Evolutionary conservation across 2,888 invertebrate species (phyloP).

Genomic region (Ommatoiulus sabulosus): DNA sequence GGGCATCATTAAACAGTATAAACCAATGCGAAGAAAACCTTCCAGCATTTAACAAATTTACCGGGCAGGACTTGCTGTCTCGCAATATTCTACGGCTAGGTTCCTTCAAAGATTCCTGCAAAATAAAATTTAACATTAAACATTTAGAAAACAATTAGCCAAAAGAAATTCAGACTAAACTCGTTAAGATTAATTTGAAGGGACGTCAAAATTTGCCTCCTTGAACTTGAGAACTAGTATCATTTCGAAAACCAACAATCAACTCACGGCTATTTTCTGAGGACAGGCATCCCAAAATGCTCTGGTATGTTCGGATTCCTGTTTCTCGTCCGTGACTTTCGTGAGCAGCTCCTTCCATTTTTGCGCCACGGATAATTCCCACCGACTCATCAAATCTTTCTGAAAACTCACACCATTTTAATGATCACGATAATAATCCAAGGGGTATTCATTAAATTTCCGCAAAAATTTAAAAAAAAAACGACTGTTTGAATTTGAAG

Average conservation of each 20-base stretch:
- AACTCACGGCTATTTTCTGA: slow-evolving; percentile 72
- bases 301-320: slow-evolving; percentile 78
- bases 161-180: no score
- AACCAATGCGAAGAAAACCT: slow-evolving; percentile 84
- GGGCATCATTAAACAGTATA: slow-evolving; percentile 83
- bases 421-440: neutral
- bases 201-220: neutral
- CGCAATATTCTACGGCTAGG: slow-evolving; percentile 80
- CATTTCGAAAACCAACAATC: neutral
- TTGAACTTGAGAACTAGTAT: neutral
- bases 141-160: slow-evolving; percentile 7
- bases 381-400: slow-evolving; percentile 52
- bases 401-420: neutral
- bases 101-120: slow-evolving; percentile 72
- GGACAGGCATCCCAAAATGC: slow-evolving; percentile 79
- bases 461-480: no score
- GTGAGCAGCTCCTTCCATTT: slow-evolving; percentile 54
- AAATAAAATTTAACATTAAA: neutral
- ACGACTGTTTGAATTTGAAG: no score
- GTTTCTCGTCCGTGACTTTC: slow-evolving; percentile 66
- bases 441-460: no score
- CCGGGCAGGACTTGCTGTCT: slow-evolving; percentile 79
- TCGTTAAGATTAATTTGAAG: neutral
- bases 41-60: slow-evolving; percentile 78
- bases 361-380: slow-evolving; percentile 56